These are phyloP conservation scores for Tipula confusa DNA, from an alignment of 2,888 invertebrate genomes.

Conservation along the genomic window DNA sequence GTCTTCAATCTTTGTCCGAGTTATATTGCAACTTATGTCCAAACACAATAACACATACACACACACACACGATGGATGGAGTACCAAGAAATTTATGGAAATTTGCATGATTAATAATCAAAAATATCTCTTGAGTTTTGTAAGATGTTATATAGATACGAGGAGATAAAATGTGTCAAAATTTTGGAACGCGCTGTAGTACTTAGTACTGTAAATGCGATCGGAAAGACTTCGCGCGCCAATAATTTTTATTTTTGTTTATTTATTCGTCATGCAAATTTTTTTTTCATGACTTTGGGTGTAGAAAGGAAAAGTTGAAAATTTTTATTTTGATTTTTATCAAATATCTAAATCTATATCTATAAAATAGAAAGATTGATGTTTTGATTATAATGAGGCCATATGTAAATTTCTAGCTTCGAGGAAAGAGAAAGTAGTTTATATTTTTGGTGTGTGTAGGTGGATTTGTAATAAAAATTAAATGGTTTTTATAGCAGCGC, in stretches of 20 bases:
- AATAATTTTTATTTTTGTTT: background rate
- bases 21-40: background rate
- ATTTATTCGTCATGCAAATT: background rate
- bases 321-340: background rate
- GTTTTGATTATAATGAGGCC: background rate
- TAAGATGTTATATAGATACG: background rate
- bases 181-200: background rate
- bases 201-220: no score
- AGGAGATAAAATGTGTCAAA: background rate
- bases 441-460: background rate
- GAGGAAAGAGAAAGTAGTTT: background rate
- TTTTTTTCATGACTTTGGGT: background rate
- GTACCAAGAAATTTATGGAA: background rate
- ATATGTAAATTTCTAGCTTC: background rate
- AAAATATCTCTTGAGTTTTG: background rate
- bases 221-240: no score
- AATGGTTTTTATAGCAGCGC: background rate
- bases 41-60: background rate
- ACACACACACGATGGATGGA: background rate
- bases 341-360: background rate
- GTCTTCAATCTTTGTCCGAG: background rate
- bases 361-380: background rate
- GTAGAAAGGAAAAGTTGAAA: conserved; percentile 3
- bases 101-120: background rate
- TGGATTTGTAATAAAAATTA: background rate